A percentile compares a stretch with the other conserved stretches of the same genome.
Evolutionary conservation across 1,140 invertebrate genomes (phyloP).

Genomic region (Nephila pilipes): DNA sequence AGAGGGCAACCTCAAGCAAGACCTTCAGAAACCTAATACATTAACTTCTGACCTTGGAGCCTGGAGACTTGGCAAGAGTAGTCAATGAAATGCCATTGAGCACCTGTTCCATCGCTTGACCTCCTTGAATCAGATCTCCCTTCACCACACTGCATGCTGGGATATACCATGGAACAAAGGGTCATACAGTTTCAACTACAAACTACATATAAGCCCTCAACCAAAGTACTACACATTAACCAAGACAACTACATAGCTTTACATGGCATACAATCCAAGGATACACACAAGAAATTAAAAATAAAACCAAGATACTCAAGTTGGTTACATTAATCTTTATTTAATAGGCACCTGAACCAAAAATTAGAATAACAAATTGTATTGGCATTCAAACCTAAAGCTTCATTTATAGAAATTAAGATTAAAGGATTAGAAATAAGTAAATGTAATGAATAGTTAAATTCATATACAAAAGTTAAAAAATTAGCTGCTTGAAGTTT

Average conservation of each 20-base stretch:
- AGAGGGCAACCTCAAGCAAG: not conserved
- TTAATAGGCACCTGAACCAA: too few species aligned
- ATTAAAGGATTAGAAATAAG: too few species aligned
- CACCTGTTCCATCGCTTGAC: slow-evolving; percentile 18
- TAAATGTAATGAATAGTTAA: too few species aligned
- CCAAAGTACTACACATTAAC: slow-evolving; percentile 10
- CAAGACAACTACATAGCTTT: not conserved
- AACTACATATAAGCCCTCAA: slow-evolving; percentile 44
- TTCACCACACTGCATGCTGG: slow-evolving; percentile 68
- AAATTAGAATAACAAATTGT: too few species aligned
- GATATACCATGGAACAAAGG: slow-evolving; percentile 26
- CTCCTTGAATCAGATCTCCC: slow-evolving; percentile 1
- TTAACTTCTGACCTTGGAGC: slow-evolving; percentile 57
- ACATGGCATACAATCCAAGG: not conserved
- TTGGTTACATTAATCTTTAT: too few species aligned
- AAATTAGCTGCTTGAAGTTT: too few species aligned
- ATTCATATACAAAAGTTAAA: too few species aligned
- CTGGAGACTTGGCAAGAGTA: not conserved
- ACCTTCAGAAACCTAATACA: slow-evolving; percentile 17
- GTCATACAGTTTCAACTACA: not conserved
- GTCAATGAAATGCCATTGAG: slow-evolving; percentile 34
- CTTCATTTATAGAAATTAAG: too few species aligned
- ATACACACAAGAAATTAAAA: too few species aligned
- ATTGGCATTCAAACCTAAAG: too few species aligned
- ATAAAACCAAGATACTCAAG: too few species aligned